Base-by-base conservation (phyloP, 2,113 vertebrate genomes). In the Esox niger region DNA sequence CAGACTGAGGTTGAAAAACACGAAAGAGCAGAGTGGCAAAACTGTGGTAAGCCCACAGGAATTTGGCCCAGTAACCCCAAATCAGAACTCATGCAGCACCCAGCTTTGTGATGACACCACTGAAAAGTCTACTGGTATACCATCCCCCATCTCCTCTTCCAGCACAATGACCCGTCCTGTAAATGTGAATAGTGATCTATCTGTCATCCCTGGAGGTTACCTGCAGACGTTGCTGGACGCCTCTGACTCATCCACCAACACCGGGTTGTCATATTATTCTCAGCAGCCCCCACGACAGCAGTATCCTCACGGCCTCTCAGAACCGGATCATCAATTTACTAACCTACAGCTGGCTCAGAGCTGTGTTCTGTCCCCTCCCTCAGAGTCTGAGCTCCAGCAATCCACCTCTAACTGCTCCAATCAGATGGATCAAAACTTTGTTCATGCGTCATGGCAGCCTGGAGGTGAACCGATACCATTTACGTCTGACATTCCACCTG, bases 191-290 rank as follows among this genome's bases (percentile, higher is more conserved):
- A 85, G 92, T 86, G 75, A 90, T 59, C 27, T 95, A 86, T 92
- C 92, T 77, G 92, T 95, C 81, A 92, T 95, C 83, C 94, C 94
- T 0, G 94, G 94, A 79, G 94, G 94, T 32, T 95, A 95, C 89
- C 89, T 95, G 79, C 94, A 95, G 85, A 95, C 94, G 20, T 82
- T 95, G 82, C 82, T 95, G 88, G 94, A 95, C 76, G 91, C 93
- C 81, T 95, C 94, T 6, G 94, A 95, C 82, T 90, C 94, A 82
- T 91, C 94, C 21, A 90, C 86, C 82, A 90, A 87, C 84, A 78
- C 87, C 10, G 62, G 79, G 6, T 90, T 94, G 63, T 84, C 91
- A 1, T 95, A 94, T 80, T 95, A 94, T 33, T 7, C 90, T 23
- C 65, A 67, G 65, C 65, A 67, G n/a, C 30, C 56, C 25, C 55